Evolutionary conservation across 2,888 invertebrate genomes (phyloP), one percentile per base, ranked within the genome.

Genomic region (Dascillus cervinus): DNA sequence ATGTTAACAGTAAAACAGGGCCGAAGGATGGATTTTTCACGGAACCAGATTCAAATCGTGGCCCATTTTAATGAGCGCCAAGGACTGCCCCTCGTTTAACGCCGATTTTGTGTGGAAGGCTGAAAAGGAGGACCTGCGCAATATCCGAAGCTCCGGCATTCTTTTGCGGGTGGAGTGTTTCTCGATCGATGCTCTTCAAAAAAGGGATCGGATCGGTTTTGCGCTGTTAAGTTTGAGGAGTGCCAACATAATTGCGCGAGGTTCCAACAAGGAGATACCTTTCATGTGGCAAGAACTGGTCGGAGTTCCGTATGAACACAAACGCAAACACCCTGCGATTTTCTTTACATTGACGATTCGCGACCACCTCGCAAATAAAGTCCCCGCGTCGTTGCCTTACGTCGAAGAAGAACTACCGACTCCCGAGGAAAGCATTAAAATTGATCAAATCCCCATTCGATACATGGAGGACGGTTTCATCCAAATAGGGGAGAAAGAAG

Each of bases 61-160:
- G 64, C 58, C 1, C 60, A 58, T 39, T 64, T 63, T 39, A 58
- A 58, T 24, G 58, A 54, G 19, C 45, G 62, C 78, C 0, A 66
- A 68, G 14, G 69, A 73, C 25, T 64, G 70, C 32, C 79, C 81
- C 1, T 62, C 71, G 23, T 83, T 84, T 55, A 77, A 78, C 41
- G 80, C 79, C 11, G 82, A 84, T 55, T 71, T 86, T 32, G 75
- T 83, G 28, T 87, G 86, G 86, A 83, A 85, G 59, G 77, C 80
- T 2, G 80, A 82, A 46, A 80, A 81, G 62, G 72, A 73, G 46
- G 71, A 75, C 36, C 69, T 85, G 44, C 71, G 83, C 49, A 83
- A 82, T 58, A 72, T 85, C 47, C 67, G 83, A 49, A 76, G 79
- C 1, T 77, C 77, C 28, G 83, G 84, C 65, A 73, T 79, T 1